Conservation (phyloP, 2,113 vertebrate species). For the Tapirus terrestris region DNA sequence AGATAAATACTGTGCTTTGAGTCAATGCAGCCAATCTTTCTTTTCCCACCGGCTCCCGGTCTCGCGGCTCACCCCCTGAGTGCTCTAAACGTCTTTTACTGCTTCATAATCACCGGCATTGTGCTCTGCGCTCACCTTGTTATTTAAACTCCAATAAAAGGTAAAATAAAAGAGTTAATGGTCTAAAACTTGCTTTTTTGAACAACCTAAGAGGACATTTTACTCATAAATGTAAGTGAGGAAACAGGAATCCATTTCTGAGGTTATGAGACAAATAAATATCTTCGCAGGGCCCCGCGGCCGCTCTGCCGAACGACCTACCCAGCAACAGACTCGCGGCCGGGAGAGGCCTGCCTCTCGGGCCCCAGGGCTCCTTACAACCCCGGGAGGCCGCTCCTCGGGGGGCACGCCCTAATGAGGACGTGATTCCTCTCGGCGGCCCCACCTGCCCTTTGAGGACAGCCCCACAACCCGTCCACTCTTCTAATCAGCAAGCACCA, state of each 20-base stretch:
- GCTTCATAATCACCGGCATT: neutral
- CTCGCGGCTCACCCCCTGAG: accelerated
- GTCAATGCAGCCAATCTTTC: accelerated
- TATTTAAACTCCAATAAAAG: conserved; percentile 77
- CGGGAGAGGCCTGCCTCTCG: accelerated
- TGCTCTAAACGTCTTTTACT: neutral
- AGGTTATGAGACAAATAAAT: conserved; percentile 49
- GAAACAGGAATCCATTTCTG: neutral
- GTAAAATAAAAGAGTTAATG: conserved; percentile 72
- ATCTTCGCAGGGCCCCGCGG: neutral
- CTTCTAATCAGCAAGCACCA: neutral
- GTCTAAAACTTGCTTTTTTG: conserved; percentile 63
- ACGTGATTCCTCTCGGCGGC: accelerated
- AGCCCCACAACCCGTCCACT: accelerated
- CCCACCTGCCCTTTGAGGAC: neutral
- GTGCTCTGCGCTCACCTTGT: conserved; percentile 32
- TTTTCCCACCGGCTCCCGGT: accelerated
- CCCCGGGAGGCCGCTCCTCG: accelerated
- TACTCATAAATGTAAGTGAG: conserved; percentile 31
- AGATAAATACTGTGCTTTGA: neutral
- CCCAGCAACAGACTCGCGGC: accelerated
- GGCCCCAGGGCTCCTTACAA: accelerated
- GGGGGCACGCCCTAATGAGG: accelerated
- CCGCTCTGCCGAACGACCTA: accelerated
- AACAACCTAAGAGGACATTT: conserved; percentile 45